Conservation (phyloP, 2,888 invertebrate species). For the Anorthoa munda region DNA sequence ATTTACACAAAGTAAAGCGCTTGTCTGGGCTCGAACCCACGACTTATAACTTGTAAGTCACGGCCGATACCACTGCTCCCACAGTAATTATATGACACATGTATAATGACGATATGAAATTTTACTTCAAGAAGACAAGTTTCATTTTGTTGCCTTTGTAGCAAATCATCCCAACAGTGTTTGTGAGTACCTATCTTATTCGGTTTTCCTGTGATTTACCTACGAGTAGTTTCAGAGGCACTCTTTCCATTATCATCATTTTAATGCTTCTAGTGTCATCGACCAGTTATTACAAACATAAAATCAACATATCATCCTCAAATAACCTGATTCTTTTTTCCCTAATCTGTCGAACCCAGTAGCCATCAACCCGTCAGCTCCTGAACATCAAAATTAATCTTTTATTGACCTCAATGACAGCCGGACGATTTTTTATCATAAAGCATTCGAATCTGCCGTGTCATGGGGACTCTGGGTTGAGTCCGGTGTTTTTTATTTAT, state of each 20-base stretch:
- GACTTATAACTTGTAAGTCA: too few species aligned
- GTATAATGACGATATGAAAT: too few species aligned
- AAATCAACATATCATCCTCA: constrained; percentile 20
- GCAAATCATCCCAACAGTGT: too few species aligned
- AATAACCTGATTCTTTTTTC: constrained; percentile 18
- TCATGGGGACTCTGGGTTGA: constrained; percentile 42
- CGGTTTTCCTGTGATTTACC: too few species aligned
- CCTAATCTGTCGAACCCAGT: constrained; percentile 50
- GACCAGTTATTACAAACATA: neutral
- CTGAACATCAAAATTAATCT: constrained; percentile 64
- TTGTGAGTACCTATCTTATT: too few species aligned
- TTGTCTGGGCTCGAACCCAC: too few species aligned
- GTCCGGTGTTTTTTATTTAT: constrained; percentile 47
- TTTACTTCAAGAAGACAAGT: too few species aligned
- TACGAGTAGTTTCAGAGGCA: neutral
- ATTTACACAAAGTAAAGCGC: too few species aligned
- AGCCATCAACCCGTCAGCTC: constrained; percentile 51
- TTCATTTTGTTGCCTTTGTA: too few species aligned
- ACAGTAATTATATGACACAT: too few species aligned
- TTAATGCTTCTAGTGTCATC: neutral
- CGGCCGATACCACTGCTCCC: too few species aligned
- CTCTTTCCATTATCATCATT: neutral
- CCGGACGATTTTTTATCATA: constrained; percentile 52
- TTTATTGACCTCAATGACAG: constrained; percentile 62
- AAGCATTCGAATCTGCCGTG: constrained; percentile 43